Base-by-base conservation (phyloP, 2,113 vertebrate species). In the Triplophysa rosa region DNA sequence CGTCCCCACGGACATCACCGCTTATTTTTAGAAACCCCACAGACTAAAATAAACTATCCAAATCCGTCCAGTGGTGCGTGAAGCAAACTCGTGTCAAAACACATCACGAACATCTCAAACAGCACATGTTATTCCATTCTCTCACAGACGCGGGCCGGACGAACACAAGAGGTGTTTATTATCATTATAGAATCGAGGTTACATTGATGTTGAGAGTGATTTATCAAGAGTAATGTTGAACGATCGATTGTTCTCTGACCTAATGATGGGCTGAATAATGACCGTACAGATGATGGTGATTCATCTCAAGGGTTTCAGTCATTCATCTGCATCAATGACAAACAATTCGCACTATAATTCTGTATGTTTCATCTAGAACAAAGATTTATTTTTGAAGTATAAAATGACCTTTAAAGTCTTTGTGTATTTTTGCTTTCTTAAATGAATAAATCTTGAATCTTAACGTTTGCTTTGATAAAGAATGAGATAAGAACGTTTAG, bases 1-100 rank as follows among this genome's bases (percentile, higher is more conserved):
- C 40, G 6, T 74, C 71, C 71, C 42, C 40, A 12, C 21, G 71
- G 71, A 63, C 71, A n/a, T 23, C 37, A 8, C 3, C 13, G 2
- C 9, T 47, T 45, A 56, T 62, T 74, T 63, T 62, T 62, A 74
- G 71, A 26, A 74, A 24, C 71, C 58, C 8, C 37, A 11, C 13
- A 2, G 2, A 19, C 71, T 74, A 74, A 74, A 63, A 59, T 16
- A 61, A 74, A 23, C 71, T 62, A 21, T 12, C 24, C 14, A 61
- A 59, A 74, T 26, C 23, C 47, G 14, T 10, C 2, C 11, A 10
- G n/a, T 47, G 21, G 12, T 24, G 71, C 58, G 17, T 74, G 58
- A 74, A 74, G 37, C 56, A 42, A 74, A 74, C 45, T 33, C 13
- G 26, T 24, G 70, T 73, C 70, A 40, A 42, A 73, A 73, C 54